phyloP scores from a whole-genome alignment of 2,113 vertebrate genomes.

The rat (Rattus norvegicus) region DNA sequence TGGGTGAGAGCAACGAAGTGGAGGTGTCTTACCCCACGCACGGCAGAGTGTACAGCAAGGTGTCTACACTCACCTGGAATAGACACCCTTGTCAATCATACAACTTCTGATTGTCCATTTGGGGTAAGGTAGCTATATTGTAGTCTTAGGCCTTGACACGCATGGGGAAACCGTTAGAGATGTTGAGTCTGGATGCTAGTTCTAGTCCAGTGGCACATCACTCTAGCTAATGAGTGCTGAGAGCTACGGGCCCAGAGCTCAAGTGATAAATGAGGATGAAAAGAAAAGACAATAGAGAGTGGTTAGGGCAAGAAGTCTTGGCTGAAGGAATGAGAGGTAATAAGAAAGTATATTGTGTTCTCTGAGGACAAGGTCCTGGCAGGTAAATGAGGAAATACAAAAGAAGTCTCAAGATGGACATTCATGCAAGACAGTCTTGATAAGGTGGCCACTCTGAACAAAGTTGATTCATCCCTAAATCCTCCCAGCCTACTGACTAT shows the following conservation, averaged over 20 bases:
- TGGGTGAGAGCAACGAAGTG: not conserved
- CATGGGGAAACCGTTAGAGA: not conserved
- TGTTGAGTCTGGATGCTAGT: not conserved
- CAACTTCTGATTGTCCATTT: not conserved
- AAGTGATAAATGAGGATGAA: not conserved
- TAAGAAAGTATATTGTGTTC: not conserved
- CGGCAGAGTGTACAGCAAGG: accelerated
- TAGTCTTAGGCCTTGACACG: not conserved
- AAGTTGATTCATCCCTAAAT: not conserved
- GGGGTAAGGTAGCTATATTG: not conserved
- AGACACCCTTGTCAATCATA: not conserved
- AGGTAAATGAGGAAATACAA: not conserved
- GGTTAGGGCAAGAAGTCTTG: not conserved
- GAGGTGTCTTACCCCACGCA: not conserved
- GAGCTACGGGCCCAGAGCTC: not conserved
- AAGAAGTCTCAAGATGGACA: not conserved
- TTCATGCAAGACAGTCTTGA: not conserved
- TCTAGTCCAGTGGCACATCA: not conserved
- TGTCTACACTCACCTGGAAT: not conserved
- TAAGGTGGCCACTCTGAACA: not conserved
- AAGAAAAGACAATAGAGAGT: not conserved
- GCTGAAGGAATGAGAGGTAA: not conserved
- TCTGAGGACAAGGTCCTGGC: not conserved
- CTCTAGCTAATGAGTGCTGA: not conserved
- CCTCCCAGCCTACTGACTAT: not conserved